phyloP scores from a whole-genome alignment of 2,113 vertebrate genomes.

The Glareola pratincola region DNA sequence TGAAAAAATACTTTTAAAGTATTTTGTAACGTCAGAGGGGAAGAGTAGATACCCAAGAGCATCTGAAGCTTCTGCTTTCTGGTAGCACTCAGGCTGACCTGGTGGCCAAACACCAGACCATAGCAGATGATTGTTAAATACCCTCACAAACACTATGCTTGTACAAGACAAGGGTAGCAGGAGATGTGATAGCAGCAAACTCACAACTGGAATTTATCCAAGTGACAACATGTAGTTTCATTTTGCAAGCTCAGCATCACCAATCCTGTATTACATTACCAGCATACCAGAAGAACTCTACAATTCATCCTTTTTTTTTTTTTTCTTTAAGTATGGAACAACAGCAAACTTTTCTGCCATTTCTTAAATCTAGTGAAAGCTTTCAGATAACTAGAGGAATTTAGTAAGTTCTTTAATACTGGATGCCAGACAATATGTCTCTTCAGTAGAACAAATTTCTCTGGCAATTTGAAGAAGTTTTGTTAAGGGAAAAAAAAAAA shows the following conservation, averaged over 20 bases:
- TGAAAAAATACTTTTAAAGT: not conserved
- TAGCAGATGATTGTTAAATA: not conserved
- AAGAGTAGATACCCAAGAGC: not conserved
- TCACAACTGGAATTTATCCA: not conserved
- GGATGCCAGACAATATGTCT: not conserved
- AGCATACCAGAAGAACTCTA: not conserved
- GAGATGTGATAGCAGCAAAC: not conserved
- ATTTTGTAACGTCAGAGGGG: not conserved
- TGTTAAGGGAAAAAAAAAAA: not conserved
- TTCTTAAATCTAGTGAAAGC: not conserved
- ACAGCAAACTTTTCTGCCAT: not conserved
- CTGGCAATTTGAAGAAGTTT: not conserved
- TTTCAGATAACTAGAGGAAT: not conserved
- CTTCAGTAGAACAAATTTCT: not conserved
- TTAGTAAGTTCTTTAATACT: not conserved
- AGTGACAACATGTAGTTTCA: not conserved
- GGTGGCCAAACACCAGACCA: not conserved
- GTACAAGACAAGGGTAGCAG: not conserved
- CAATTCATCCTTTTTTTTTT: not conserved
- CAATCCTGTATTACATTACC: not conserved
- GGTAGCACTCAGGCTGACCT: not conserved
- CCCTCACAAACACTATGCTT: not conserved
- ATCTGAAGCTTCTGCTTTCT: not conserved
- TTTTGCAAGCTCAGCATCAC: not conserved
- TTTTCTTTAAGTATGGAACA: not conserved